Base-by-base conservation (phyloP, 2,113 vertebrate species). In the Podarcis raffonei region DNA sequence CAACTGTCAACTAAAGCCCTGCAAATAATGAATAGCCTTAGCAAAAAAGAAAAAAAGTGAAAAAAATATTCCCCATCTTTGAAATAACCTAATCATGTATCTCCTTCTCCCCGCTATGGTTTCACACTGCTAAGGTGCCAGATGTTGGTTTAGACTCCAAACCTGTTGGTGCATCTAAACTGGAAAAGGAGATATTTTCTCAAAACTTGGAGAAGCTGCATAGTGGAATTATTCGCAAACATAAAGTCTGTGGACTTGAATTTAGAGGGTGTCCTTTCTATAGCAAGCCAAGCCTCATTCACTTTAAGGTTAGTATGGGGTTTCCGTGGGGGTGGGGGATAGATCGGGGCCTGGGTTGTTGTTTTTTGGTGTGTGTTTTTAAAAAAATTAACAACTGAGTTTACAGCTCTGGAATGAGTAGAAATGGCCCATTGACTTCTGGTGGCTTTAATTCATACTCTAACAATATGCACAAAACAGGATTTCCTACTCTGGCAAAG, bases 251-350 rank as follows among this genome's bases (percentile, higher is more conserved):
- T 2, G 96, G 94, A 48, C 96, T 15, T 76, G 96, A 96, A 5
- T 90, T 92, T 27, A 98, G 96, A 89, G 95, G 96, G 1, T 84
- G 95, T 76, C 93, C 97, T 35, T 99, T 99, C 93, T 96, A 96
- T 88, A 98, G 98, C 94, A 99, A 98, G 93, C 99, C 99, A 27
- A 95, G 97, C 16, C 88, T 96, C 88, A 88, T 99, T 88, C 95
- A 97, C 85, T 99, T 99, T 94, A 98, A 98, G 98, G 99, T 98
- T 72, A 88, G 97, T 92, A 79, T 15, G 25, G 8, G 0, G 80
- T 85, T 72, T 71, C 35, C 30, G 2, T 2, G 53, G 59, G 27
- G 53, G 84, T 0, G 9, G 12, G 11, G 18, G 16, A 1, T 22
- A 23, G 30, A 59, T 59, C 3, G 20, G 27, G 9, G 35, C 23